These are phyloP conservation scores for Miichthys miiuy DNA, from an alignment of 2,797 vertebrate genomes.

Conservation along the genomic window DNA sequence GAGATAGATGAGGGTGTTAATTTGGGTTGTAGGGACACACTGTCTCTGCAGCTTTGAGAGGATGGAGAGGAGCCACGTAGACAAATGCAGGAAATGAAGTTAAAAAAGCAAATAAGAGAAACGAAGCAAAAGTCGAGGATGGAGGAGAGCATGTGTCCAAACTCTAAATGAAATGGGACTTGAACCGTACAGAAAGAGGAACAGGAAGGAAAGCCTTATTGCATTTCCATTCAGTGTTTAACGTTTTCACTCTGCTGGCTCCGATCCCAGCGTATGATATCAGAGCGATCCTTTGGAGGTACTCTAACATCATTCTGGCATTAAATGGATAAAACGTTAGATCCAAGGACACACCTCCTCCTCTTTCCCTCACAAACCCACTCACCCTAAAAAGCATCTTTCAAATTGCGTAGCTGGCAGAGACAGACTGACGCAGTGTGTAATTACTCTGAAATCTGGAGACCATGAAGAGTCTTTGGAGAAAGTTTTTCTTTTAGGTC, in stretches of 20 bases:
- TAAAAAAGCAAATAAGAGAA: slow-evolving; percentile 4
- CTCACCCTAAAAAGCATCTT: slow-evolving; percentile 31
- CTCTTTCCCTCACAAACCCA: slow-evolving; percentile 24
- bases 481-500: neutral
- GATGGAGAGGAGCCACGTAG: slow-evolving; percentile 28
- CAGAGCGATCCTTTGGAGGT: slow-evolving; percentile 22
- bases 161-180: slow-evolving; percentile 18
- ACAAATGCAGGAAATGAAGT: slow-evolving; percentile 36
- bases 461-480: neutral
- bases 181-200: neutral
- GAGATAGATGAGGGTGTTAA: slow-evolving; percentile 55
- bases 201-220: neutral
- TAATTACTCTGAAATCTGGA: slow-evolving; percentile 21
- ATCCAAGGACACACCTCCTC: slow-evolving; percentile 40
- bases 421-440: slow-evolving; percentile 30
- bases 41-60: slow-evolving; percentile 50
- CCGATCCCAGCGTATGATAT: slow-evolving; percentile 15
- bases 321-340: slow-evolving; percentile 48
- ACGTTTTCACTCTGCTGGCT: slow-evolving; percentile 5
- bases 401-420: slow-evolving; percentile 39
- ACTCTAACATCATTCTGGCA: slow-evolving; percentile 34
- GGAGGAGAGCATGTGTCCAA: slow-evolving; percentile 1
- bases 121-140: slow-evolving; percentile 7
- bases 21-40: slow-evolving; percentile 50
- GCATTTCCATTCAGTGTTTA: neutral